A percentile compares a stretch with the other conserved stretches of the same genome.
Conservation (phyloP, 2,113 vertebrate genomes). For the Syngnathus typhle region DNA sequence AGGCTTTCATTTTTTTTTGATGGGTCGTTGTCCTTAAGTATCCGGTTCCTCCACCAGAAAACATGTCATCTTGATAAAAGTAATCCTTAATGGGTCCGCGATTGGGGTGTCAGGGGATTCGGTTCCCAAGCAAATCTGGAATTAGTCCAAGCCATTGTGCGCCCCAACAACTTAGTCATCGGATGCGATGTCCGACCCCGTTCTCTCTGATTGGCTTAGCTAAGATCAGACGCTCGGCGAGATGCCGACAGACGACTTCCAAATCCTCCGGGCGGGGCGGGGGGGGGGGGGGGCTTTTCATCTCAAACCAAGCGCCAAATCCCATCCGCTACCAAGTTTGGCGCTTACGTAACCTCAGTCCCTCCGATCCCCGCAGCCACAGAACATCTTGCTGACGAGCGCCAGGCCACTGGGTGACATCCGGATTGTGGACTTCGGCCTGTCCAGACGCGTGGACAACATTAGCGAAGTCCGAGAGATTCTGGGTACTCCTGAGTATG, state of each 20-base stretch:
- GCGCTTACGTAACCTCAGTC: slow-evolving; percentile 26
- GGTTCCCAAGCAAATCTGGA: slow-evolving; percentile 10
- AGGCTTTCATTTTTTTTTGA: slow-evolving; percentile 1
- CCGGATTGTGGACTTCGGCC: slow-evolving; percentile 92
- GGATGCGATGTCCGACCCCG: slow-evolving; percentile 7
- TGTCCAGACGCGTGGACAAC: slow-evolving; percentile 85
- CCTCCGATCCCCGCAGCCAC: slow-evolving; percentile 71
- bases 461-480: slow-evolving; percentile 88
- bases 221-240: slow-evolving; percentile 26
- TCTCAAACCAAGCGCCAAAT: slow-evolving; percentile 2
- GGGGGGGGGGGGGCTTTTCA: background rate
- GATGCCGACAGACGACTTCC: slow-evolving; percentile 9
- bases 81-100: background rate
- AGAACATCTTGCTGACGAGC: slow-evolving; percentile 87
- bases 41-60: background rate
- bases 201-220: slow-evolving; percentile 33
- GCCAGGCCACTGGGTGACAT: slow-evolving; percentile 84
- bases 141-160: background rate
- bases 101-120: background rate
- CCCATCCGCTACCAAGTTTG: slow-evolving; percentile 8
- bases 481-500: slow-evolving; percentile 92
- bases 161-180: slow-evolving; percentile 6
- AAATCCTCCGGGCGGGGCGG: slow-evolving; percentile 23
- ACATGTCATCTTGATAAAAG: background rate
- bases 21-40: background rate